A percentile compares a stretch with the other conserved stretches of the same genome.
phyloP scores from a whole-genome alignment of 2,888 invertebrate genomes.

The Argyra leucocephala region DNA sequence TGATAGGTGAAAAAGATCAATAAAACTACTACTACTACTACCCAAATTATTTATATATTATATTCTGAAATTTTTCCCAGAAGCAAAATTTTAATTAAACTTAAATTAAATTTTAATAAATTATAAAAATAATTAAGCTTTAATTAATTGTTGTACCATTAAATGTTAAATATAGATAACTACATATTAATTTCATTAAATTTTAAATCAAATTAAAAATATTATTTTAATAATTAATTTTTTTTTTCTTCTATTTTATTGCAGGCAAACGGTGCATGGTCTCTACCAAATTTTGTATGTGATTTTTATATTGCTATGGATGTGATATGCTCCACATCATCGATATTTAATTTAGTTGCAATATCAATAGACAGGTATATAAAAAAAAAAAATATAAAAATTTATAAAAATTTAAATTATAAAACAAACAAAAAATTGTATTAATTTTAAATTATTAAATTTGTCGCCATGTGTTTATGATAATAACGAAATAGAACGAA shows the following conservation, averaged over 20 bases:
- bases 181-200: background rate
- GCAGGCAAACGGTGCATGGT: slow-evolving; percentile 83
- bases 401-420: background rate
- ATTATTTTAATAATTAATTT: background rate
- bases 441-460: background rate
- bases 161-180: background rate
- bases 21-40: too few relatives aligned
- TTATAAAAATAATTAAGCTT: too few relatives aligned
- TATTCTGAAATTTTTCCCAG: too few relatives aligned
- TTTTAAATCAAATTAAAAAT: background rate
- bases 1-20: too few relatives aligned
- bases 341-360: slow-evolving; percentile 94
- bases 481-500: too few relatives aligned
- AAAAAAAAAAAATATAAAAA: background rate
- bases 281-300: slow-evolving; percentile 80
- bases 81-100: too few relatives aligned
- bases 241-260: slow-evolving; percentile 31
- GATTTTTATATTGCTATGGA: slow-evolving; percentile 98
- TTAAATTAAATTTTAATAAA: too few relatives aligned
- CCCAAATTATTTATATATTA: too few relatives aligned
- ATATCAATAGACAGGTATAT: slow-evolving; percentile 94
- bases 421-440: background rate
- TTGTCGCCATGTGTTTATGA: too few relatives aligned
- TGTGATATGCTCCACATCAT: slow-evolving; percentile 93
- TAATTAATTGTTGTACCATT: too few relatives aligned